Evolutionary conservation across 2,113 vertebrate species (phyloP), one percentile per base, ranked within the genome.

Genomic region (Stigmatopora nigra): DNA sequence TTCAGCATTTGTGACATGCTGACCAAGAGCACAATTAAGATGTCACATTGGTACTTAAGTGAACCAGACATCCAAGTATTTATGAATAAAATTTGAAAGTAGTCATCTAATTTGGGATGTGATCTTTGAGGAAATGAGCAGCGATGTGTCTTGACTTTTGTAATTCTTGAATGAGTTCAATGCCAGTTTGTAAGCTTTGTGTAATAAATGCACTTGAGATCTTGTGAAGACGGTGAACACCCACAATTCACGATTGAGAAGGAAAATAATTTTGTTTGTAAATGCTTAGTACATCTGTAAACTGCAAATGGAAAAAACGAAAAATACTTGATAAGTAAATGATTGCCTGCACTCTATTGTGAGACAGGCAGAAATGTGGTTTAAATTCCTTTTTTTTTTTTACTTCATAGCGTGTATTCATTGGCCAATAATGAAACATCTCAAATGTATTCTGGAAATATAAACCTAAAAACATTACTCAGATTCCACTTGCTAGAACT

Each of bases 211-310:
- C 56, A 51, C 73, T 51, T 76, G 69, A 80, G 61, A 78, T 73
- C 70, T 77, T 31, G 68, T 80, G 69, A 81, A 73, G 53, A 74
- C 67, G 41, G 62, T 70, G 67, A 49, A 56, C 69, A 55, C 44
- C 44, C 56, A 7, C 60, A 20, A 20, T 22, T 19, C 51, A 53
- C 1, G 17, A 19, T 11, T 20, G 10, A 19, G 51, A 53, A 10
- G 11, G 51, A 55, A 11, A 22, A 20, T 53, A 22, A 52, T 19
- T 10, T 41, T n/a, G n/a, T 52, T 22, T 22, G 20, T 10, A 22
- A 22, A 20, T 53, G 14, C 5, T 5, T 48, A 16, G 25, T 31
- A 31, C 3, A 31, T 31, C 25, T 3, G 25, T 31, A 31, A 31
- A 31, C 11, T 20, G 22, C 52, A 53, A 53, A 14, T 31, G 7